phyloP scores from a whole-genome alignment of 2,113 vertebrate genomes.

The Ardeotis arabs region DNA sequence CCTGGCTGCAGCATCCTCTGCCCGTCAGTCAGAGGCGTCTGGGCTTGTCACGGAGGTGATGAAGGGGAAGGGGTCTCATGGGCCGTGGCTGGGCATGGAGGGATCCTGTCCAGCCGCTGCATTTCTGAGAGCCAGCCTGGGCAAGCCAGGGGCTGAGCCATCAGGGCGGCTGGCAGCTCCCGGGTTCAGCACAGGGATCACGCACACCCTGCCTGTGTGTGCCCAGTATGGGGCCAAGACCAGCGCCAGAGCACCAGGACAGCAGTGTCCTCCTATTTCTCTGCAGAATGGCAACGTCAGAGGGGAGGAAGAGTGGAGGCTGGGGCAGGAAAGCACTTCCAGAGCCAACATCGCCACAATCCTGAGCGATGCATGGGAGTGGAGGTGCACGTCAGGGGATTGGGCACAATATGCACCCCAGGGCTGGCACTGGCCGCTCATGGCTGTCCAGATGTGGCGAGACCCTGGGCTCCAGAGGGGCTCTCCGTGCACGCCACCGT shows the following conservation, averaged over 20 bases:
- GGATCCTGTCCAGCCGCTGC: neutral
- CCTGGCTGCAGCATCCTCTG: neutral
- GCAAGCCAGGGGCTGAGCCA: neutral
- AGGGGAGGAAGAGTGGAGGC: neutral
- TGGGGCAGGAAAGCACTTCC: neutral
- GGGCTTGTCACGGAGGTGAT: neutral
- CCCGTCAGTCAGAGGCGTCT: neutral
- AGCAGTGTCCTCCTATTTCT: rapidly evolving
- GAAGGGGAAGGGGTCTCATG: neutral
- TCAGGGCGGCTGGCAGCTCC: neutral
- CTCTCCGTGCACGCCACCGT: rapidly evolving
- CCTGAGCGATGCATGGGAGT: rapidly evolving
- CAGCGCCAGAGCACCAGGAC: neutral
- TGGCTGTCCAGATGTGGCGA: rapidly evolving
- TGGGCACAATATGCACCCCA: rapidly evolving
- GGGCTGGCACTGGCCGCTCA: neutral
- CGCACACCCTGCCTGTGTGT: rapidly evolving
- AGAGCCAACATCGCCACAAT: rapidly evolving
- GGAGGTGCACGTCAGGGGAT: rapidly evolving
- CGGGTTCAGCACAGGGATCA: neutral
- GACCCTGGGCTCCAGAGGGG: rapidly evolving
- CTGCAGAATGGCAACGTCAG: rapidly evolving
- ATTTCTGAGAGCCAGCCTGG: neutral
- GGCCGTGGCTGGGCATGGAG: neutral
- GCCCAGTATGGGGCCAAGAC: neutral